A percentile compares a stretch with the other conserved stretches of the same genome.
Evolutionary conservation across 1,140 invertebrate genomes (phyloP).

Genomic region (Heliconius hewitsoni): DNA sequence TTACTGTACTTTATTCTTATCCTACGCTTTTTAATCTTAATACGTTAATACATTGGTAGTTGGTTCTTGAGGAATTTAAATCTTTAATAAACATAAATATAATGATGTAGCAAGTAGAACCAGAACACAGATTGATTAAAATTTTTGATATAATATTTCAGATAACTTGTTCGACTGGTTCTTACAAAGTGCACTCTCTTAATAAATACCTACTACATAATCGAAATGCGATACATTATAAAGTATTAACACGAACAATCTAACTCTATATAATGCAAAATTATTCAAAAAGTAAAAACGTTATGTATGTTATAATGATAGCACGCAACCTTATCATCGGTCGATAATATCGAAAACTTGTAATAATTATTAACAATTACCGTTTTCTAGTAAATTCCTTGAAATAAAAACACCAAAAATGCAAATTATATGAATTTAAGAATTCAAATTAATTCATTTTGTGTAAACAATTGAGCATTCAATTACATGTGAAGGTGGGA

Average conservation of each 20-base stretch:
- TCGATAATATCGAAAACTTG: neutral
- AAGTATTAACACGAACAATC: neutral
- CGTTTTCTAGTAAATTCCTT: conserved; percentile 21
- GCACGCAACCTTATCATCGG: neutral
- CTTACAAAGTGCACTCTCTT: neutral
- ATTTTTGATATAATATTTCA: neutral
- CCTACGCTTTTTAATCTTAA: conserved; percentile 3
- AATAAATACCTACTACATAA: neutral
- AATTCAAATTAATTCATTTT: conserved; percentile 1
- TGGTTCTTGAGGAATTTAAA: neutral
- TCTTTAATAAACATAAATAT: neutral
- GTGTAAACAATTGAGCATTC: neutral
- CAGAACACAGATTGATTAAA: conserved; percentile 24
- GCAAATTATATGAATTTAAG: neutral
- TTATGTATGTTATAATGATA: conserved; percentile 20
- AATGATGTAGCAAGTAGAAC: conserved; percentile 18
- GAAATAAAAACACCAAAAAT: conserved; percentile 1
- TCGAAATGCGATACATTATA: neutral
- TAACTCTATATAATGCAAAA: neutral
- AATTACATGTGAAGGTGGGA: neutral
- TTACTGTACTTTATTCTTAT: conserved; percentile 33
- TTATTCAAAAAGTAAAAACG: conserved; percentile 14
- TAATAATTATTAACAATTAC: neutral
- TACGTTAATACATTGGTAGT: neutral
- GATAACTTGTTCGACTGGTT: conserved; percentile 20